Conservation (phyloP, 1,140 invertebrate species). For the Lasaia peninsularis region DNA sequence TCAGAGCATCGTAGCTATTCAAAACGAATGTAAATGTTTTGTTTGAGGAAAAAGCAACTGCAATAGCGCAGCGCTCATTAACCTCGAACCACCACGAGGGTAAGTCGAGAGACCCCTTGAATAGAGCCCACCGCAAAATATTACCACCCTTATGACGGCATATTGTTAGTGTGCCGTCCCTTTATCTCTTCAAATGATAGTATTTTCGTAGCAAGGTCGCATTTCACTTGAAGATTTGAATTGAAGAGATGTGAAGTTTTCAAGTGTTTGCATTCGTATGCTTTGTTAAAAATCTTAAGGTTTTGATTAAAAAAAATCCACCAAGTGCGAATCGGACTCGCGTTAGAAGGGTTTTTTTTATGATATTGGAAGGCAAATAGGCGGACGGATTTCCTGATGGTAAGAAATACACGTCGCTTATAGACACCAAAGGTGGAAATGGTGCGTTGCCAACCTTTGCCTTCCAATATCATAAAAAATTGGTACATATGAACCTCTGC, state of each 20-base stretch:
- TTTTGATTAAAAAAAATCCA: not conserved
- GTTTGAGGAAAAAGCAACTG: constrained; percentile 27
- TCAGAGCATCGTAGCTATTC: not conserved
- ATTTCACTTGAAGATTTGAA: not conserved
- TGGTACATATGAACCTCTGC: no score
- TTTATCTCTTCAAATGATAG: not conserved
- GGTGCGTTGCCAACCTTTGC: no score
- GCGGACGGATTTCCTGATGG: no score
- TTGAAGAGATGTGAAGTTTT: not conserved
- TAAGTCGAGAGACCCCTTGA: constrained; percentile 26
- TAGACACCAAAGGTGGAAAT: no score
- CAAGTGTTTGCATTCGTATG: not conserved
- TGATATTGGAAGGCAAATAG: no score
- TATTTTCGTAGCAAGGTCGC: not conserved
- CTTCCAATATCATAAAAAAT: no score
- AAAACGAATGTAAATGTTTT: constrained; percentile 23
- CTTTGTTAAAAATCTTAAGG: not conserved
- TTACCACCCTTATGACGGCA: constrained; percentile 13
- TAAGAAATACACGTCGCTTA: no score
- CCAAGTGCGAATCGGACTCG: no score
- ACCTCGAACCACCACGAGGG: constrained; percentile 20
- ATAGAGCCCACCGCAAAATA: constrained; percentile 26
- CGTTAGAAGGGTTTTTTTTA: no score
- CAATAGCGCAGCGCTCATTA: constrained; percentile 32
- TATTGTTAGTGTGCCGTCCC: not conserved